Conservation (phyloP, 2,113 vertebrate genomes). For the Pollimyrus isidori region DNA sequence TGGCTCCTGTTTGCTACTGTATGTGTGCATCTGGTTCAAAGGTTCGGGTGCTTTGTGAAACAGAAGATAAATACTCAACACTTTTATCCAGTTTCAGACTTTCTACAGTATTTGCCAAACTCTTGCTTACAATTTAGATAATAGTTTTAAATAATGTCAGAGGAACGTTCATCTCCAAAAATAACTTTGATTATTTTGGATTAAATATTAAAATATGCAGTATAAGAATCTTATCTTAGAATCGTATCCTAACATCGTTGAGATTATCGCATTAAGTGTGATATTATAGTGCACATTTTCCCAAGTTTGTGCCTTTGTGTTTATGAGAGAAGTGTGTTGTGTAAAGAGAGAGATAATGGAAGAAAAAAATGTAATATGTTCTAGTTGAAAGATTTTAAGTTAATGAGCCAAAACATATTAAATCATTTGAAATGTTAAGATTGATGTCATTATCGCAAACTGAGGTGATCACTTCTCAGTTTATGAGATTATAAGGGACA, state of each 20-base stretch:
- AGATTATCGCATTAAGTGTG: not conserved
- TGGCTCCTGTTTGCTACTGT: not conserved
- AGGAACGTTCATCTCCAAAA: not conserved
- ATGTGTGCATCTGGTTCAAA: not conserved
- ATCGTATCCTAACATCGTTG: not conserved
- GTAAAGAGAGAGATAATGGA: not conserved
- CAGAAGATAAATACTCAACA: not conserved
- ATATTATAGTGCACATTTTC: not conserved
- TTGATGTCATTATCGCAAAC: constrained; percentile 5
- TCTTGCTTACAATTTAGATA: not conserved
- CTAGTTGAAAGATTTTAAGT: not conserved
- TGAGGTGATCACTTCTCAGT: not conserved
- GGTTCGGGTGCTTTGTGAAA: not conserved
- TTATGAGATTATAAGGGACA: not conserved
- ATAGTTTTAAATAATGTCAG: not conserved
- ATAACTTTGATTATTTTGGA: not conserved
- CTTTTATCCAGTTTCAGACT: not conserved
- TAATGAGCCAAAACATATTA: not conserved
- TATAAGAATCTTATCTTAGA: not conserved
- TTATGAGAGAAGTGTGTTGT: not conserved
- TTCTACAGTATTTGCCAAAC: not conserved
- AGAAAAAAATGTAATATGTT: not conserved
- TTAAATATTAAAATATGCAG: not conserved
- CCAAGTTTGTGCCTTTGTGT: not conserved
- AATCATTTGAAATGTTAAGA: constrained; percentile 4